Evolutionary conservation across 2,888 invertebrate genomes (phyloP).

Genomic region (Drosophila neotestacea): DNA sequence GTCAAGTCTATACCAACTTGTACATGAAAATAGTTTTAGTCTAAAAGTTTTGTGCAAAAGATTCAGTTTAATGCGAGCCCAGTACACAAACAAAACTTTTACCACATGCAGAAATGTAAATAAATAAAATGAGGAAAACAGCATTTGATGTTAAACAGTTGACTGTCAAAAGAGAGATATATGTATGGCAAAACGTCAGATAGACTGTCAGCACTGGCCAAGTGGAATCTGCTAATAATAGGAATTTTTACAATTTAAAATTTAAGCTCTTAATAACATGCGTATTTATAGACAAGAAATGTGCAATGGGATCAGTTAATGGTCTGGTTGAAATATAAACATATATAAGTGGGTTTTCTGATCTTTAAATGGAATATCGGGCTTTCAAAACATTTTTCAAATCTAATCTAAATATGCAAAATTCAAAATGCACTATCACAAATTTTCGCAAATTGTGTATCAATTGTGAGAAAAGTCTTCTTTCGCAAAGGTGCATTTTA

Average conservation of each 20-base stretch:
- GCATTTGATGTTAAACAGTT: not conserved
- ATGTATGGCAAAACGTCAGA: not conserved
- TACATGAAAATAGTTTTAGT: constrained; percentile 8
- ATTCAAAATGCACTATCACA: too few relatives aligned
- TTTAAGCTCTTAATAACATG: not conserved
- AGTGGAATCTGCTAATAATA: not conserved
- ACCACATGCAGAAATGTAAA: constrained; percentile 17
- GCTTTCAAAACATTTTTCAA: too few relatives aligned
- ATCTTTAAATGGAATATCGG: too few relatives aligned
- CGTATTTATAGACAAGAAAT: not conserved
- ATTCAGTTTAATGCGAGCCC: not conserved
- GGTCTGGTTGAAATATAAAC: not conserved
- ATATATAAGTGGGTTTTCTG: too few relatives aligned
- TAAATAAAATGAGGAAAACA: constrained; percentile 7
- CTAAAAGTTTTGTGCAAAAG: constrained; percentile 9
- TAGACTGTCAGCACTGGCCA: not conserved
- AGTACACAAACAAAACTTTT: constrained; percentile 9
- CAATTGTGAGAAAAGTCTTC: too few relatives aligned
- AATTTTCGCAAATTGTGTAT: too few relatives aligned
- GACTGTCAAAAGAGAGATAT: not conserved
- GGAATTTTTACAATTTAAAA: not conserved
- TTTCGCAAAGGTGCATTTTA: too few relatives aligned
- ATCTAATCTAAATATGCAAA: too few relatives aligned
- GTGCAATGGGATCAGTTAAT: not conserved
- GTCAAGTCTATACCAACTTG: constrained; percentile 21